phyloP scores from a whole-genome alignment of 2,888 invertebrate species.

The Rambutsinella grinnellia region DNA sequence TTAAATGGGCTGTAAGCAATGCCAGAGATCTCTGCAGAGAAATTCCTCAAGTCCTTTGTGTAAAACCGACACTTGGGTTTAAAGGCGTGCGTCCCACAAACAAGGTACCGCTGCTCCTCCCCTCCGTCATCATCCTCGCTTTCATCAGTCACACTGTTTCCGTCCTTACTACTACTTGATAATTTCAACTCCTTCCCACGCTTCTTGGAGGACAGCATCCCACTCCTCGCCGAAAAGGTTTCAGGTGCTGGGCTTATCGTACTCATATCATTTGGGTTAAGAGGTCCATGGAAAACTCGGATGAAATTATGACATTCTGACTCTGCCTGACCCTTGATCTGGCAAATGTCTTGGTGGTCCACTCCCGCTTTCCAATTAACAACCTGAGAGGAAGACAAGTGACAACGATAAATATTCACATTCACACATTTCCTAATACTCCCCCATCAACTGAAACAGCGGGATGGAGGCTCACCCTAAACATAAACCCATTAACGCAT shows the following conservation, averaged over 20 bases:
- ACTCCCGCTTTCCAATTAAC: conserved; percentile 62
- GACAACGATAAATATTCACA: conserved; percentile 40
- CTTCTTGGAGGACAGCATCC: conserved; percentile 9
- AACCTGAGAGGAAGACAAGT: too few relatives aligned
- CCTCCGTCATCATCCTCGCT: conserved; percentile 67
- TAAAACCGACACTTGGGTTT: conserved; percentile 90
- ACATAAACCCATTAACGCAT: too few relatives aligned
- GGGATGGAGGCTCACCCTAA: too few relatives aligned
- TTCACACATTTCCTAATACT: too few relatives aligned
- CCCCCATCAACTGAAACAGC: too few relatives aligned
- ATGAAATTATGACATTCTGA: conserved; percentile 95
- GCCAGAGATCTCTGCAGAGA: conserved; percentile 79
- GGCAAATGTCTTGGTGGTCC: conserved; percentile 61
- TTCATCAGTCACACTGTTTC: conserved; percentile 28
- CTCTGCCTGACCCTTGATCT: conserved; percentile 68
- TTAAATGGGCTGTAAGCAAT: conserved; percentile 93
- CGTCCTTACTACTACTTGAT: conserved; percentile 22
- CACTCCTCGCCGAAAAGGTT: conserved; percentile 43
- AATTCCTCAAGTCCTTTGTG: conserved; percentile 68
- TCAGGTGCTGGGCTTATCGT: conserved; percentile 40
- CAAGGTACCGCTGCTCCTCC: conserved; percentile 79
- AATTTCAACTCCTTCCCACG: conserved; percentile 42
- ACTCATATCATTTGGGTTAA: conserved; percentile 50
- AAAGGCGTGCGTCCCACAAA: conserved; percentile 95
- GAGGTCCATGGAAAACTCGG: conserved; percentile 76